These are phyloP conservation scores for Cephus pulcher DNA, from an alignment of 2,888 invertebrate species.

Conservation along the genomic window DNA sequence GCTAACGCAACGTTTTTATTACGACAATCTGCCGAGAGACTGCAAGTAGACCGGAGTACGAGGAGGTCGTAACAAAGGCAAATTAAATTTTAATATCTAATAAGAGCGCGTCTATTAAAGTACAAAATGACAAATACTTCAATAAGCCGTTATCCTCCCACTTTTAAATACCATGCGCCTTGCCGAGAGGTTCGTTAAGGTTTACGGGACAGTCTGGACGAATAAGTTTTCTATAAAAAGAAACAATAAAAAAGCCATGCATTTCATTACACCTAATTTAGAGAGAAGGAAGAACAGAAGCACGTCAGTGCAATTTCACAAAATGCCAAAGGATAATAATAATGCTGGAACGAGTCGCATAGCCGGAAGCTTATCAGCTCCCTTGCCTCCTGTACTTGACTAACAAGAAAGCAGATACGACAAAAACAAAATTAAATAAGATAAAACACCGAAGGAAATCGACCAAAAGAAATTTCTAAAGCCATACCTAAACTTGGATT, in stretches of 20 bases:
- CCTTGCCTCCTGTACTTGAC: background rate
- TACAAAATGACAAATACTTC: constrained; percentile 29
- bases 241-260: background rate
- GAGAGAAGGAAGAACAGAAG: background rate
- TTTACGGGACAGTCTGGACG: background rate
- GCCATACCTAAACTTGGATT: background rate
- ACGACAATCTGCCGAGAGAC: background rate
- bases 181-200: background rate
- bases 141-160: constrained; percentile 23
- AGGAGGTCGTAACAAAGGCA: constrained; percentile 12
- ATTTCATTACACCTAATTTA: background rate
- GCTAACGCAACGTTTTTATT: constrained; percentile 1
- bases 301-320: background rate
- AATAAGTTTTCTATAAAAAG: background rate
- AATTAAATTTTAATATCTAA: constrained; percentile 31
- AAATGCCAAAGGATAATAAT: background rate
- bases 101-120: constrained; percentile 25
- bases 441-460: background rate
- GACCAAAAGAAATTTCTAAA: background rate
- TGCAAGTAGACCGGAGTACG: background rate
- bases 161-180: background rate
- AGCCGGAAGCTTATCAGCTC: constrained; percentile 12
- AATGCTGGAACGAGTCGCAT: constrained; percentile 4
- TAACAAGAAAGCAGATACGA: background rate
- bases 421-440: background rate